Conservation (phyloP, 2,888 invertebrate genomes). For the Sialis fuliginosa region DNA sequence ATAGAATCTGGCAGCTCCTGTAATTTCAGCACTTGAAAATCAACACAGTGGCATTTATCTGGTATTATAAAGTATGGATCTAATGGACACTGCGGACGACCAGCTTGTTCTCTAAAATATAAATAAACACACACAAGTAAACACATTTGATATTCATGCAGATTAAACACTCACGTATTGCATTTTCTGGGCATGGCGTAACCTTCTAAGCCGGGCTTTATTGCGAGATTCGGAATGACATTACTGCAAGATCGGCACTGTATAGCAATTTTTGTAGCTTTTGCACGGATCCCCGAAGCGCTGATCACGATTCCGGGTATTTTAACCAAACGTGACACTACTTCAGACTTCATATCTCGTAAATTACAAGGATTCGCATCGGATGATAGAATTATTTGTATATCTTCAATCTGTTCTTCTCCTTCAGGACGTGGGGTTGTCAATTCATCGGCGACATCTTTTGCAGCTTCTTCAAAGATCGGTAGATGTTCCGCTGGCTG, state of each 20-base stretch:
- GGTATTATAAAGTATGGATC: conserved; percentile 98
- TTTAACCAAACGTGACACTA: conserved; percentile 84
- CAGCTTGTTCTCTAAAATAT: conserved; percentile 68
- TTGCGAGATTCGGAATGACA: conserved; percentile 70
- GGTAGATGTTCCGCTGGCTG: conserved; percentile 85
- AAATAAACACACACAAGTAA: conserved; percentile 3
- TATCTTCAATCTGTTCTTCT: conserved; percentile 69
- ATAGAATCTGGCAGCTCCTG: conserved; percentile 91
- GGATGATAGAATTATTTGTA: conserved; percentile 79
- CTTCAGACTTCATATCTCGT: conserved; percentile 81
- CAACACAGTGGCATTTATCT: conserved; percentile 93
- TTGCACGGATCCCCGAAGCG: conserved; percentile 85
- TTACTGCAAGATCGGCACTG: conserved; percentile 91
- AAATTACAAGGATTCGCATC: conserved; percentile 67
- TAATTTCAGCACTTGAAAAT: conserved; percentile 93
- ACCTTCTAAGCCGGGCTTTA: conserved; percentile 92
- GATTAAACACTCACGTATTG: conserved; percentile 50
- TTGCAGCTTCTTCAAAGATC: conserved; percentile 91
- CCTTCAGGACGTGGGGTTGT: conserved; percentile 83
- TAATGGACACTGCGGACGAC: conserved; percentile 80
- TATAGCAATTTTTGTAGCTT: conserved; percentile 87
- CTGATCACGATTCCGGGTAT: conserved; percentile 91
- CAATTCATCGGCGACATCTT: conserved; percentile 91
- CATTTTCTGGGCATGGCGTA: conserved; percentile 91
- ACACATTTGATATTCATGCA: conserved; percentile 4